Percentiles rank a stretch among this genome's conserved stretches.
phyloP scores from a whole-genome alignment of 1,140 invertebrate genomes.

The Apis laboriosa region DNA sequence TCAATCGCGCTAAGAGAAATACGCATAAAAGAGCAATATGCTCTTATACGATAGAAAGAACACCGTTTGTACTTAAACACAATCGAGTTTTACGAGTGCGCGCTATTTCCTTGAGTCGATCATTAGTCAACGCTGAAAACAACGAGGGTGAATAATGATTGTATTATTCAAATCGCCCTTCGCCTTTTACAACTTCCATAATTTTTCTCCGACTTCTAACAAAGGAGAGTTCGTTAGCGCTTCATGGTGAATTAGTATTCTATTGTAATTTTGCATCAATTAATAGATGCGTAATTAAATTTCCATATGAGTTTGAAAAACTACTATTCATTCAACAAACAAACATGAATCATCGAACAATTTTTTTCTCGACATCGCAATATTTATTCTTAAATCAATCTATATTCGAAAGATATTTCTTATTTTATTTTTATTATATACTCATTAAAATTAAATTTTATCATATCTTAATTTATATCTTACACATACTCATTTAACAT shows the following conservation, averaged over 20 bases:
- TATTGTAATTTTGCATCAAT: slow-evolving; percentile 9
- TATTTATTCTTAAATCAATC: neutral
- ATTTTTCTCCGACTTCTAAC: slow-evolving; percentile 52
- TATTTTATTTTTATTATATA: no score
- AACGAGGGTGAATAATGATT: slow-evolving; percentile 60
- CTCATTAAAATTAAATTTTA: neutral
- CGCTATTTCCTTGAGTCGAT: slow-evolving; percentile 33
- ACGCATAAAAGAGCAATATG: neutral
- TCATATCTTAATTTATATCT: neutral
- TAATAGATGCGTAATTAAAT: neutral
- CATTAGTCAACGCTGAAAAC: slow-evolving; percentile 59
- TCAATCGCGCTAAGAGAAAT: neutral
- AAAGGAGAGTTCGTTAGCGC: slow-evolving; percentile 43
- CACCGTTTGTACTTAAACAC: slow-evolving; percentile 30
- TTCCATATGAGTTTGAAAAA: neutral
- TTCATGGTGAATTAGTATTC: slow-evolving; percentile 39
- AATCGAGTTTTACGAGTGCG: slow-evolving; percentile 55
- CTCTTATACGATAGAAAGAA: neutral
- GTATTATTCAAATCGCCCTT: slow-evolving; percentile 66
- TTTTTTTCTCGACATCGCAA: neutral
- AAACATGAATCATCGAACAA: neutral
- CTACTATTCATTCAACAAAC: neutral
- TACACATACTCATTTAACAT: neutral
- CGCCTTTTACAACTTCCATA: slow-evolving; percentile 53
- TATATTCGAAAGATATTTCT: neutral